Evolutionary conservation across 2,888 invertebrate species (phyloP), one percentile per base, ranked within the genome.

Genomic region (Nymphalis urticae): DNA sequence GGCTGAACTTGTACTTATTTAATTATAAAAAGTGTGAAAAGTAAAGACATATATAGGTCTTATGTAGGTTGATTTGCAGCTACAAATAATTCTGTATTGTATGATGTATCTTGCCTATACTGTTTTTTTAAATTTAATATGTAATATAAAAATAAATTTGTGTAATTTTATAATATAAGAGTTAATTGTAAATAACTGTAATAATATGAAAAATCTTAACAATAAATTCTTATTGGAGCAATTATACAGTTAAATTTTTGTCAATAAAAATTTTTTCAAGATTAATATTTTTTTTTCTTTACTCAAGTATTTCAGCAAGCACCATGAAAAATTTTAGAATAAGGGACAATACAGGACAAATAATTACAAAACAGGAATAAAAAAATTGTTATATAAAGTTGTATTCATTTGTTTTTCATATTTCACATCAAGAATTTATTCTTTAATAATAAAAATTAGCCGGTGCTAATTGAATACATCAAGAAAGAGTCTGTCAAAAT

Each of bases 311-410:
- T 72, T 73, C 59, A 65, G 67, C 48, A 42, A 67, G 32, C 63
- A 59, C 71, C 62, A 67, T 64, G 19, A 66, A 68, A 66, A 64
- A 50, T 64, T 64, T 8, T 27, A 17, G n/a, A n/a, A n/a, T n/a
- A n/a, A n/a, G n/a, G n/a, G n/a, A n/a, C n/a, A n/a, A n/a, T n/a
- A n/a, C n/a, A n/a, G n/a, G n/a, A n/a, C 60, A 64, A 71, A 36
- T 62, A 70, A 69, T 75, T 67, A 71, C 72, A 74, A 75, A 72
- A 74, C 74, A 72, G 75, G 72, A 77, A 76, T 77, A 77, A 75
- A 77, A 71, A 64, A 71, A 74, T 71, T 75, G 72, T 74, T 75
- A 64, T 68, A 66, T 68, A 65, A 8, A 50, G 59, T 13, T n/a
- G 27, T 48, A 47, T 24, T 48, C 48, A 27, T 54, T 65, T 36